phyloP scores from a whole-genome alignment of 2,888 invertebrate species.

The Andrena chrysosceles region DNA sequence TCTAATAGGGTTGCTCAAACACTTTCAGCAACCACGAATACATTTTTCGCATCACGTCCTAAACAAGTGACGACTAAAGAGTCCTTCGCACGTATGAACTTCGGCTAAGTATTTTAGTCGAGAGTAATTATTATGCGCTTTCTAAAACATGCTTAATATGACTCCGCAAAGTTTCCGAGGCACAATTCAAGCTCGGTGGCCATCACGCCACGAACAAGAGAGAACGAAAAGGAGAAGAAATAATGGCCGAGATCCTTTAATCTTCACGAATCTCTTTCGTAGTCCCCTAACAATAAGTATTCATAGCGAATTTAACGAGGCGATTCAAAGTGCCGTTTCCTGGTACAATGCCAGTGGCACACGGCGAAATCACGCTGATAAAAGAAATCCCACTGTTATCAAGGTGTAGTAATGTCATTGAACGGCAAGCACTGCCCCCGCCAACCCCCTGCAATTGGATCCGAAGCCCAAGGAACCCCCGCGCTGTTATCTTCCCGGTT shows the following conservation, averaged over 20 bases:
- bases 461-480: neutral
- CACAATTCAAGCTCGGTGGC: neutral
- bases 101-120: slow-evolving; percentile 8
- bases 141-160: slow-evolving; percentile 12
- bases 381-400: slow-evolving; percentile 55
- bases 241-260: slow-evolving; percentile 9
- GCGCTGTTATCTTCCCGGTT: neutral
- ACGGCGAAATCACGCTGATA: slow-evolving; percentile 29
- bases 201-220: neutral
- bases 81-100: neutral
- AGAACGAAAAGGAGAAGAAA: neutral
- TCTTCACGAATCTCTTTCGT: slow-evolving; percentile 5
- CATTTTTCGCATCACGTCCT: neutral
- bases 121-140: slow-evolving; percentile 22
- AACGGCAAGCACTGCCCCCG: slow-evolving; percentile 14
- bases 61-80: neutral
- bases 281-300: slow-evolving; percentile 35
- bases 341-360: slow-evolving; percentile 20
- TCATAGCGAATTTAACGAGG: slow-evolving; percentile 45
- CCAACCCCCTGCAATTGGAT: neutral
- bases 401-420: slow-evolving; percentile 36
- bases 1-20: slow-evolving; percentile 23
- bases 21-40: neutral
- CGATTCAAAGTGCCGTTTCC: slow-evolving; percentile 31
- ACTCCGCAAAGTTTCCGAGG: neutral